Evolutionary conservation across 2,888 invertebrate species (phyloP).

Genomic region (Rotaria macrura): DNA sequence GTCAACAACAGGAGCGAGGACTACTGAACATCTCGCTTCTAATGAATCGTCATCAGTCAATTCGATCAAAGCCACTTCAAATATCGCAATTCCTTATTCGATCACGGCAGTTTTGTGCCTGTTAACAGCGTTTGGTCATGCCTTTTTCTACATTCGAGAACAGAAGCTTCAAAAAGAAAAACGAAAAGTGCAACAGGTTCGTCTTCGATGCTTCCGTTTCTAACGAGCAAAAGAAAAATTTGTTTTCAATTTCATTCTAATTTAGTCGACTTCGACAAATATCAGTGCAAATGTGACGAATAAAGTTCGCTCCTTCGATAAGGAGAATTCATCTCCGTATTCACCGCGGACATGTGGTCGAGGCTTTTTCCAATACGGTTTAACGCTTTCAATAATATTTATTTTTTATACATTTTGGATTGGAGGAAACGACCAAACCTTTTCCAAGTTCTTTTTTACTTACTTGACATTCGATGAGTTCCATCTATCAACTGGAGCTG

Average conservation of each 20-base stretch:
- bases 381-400: neutral
- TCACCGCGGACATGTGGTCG: neutral
- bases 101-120: neutral
- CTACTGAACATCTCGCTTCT: no score
- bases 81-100: neutral
- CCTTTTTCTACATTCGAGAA: neutral
- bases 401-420: neutral
- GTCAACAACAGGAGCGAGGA: no score
- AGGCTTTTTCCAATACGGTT: neutral
- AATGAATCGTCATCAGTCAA: neutral
- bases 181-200: no score
- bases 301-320: neutral
- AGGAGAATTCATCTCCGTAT: neutral
- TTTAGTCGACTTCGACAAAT: no score
- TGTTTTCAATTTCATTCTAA: no score
- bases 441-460: neutral
- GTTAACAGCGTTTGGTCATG: neutral
- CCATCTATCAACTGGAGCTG: neutral
- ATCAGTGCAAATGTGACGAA: neutral
- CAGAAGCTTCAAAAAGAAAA: no score
- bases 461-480: neutral
- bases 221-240: no score
- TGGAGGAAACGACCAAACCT: neutral
- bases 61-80: neutral
- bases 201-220: no score